Base-by-base conservation (phyloP, 2,113 vertebrate species). In the Mesoclemmys tuberculata region DNA sequence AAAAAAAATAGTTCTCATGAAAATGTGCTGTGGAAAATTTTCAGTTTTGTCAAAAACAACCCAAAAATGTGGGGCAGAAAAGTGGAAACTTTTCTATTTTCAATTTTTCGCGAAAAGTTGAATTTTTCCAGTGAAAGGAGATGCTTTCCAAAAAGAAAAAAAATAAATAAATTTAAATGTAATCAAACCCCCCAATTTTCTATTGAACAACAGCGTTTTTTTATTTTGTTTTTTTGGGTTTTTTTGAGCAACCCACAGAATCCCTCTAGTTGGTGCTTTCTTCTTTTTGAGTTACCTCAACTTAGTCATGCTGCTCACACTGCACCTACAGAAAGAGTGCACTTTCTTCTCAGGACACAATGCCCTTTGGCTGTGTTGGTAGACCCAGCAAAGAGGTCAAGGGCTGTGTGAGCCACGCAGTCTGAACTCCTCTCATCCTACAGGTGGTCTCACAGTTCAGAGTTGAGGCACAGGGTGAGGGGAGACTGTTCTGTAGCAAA, bases 321-420 rank as follows among this genome's bases (percentile, higher is more conserved):
- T 77, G 41, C 16, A 46, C 6, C 24, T 27, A 16, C 26, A 27
- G 10, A 46, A 77, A 29, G 12, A 51, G 78, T 80, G 38, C 84
- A 4, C 8, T 77, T 27, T 46, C 41, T 77, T 3, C 27, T 1
- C 0, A 0, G 12, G 9, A 16, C 0, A 0, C 80, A 91, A 21
- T 80, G 58, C 31, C 13, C n/a, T 38, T 38, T 71, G 64, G 27
- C 26, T 27, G 0, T 0, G 8, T 1, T 1, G 1, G 61, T 0
- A 0, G 7, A 35, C 55, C 22, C 1, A 7, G 41, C 74, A 35
- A 5, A 26, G 41, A 38, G 41, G 46, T 56, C n/a, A 88, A 46
- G 38, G 41, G 35, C 1, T 1, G 2, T 26, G 18, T 1, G 0
- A 85, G 21, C n/a, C 29, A 61, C 13, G 26, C 35, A 41, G 74